phyloP scores from a whole-genome alignment of 2,113 vertebrate species.

The Zingel zingel region DNA sequence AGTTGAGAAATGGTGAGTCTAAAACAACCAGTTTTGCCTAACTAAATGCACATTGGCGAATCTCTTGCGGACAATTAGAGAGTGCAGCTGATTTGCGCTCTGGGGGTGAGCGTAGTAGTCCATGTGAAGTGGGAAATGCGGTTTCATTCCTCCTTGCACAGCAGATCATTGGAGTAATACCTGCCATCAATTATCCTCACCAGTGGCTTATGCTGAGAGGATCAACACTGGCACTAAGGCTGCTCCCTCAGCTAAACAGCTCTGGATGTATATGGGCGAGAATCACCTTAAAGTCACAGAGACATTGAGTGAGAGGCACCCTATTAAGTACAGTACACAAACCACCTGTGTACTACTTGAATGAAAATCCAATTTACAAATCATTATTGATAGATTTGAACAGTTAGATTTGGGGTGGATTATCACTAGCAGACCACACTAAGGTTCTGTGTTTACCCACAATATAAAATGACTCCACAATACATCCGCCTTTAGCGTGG shows the following conservation, averaged over 20 bases:
- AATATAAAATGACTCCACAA: slow-evolving; percentile 33
- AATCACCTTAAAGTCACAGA: slow-evolving; percentile 6
- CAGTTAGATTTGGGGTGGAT: neutral
- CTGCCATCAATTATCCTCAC: slow-evolving; percentile 72
- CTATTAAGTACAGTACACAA: slow-evolving; percentile 32
- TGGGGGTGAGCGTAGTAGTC: neutral
- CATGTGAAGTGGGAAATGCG: slow-evolving; percentile 17
- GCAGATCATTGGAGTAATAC: slow-evolving; percentile 53
- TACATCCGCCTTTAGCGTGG: neutral
- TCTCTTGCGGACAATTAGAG: neutral
- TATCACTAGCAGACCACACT: neutral
- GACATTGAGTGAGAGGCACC: neutral
- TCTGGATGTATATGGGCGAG: neutral
- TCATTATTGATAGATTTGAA: slow-evolving; percentile 10
- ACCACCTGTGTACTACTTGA: neutral
- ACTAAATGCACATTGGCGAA: neutral
- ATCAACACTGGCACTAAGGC: slow-evolving; percentile 33
- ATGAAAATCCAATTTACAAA: slow-evolving; percentile 22
- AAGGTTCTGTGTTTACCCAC: neutral
- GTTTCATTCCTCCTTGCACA: slow-evolving; percentile 38
- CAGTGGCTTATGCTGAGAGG: slow-evolving; percentile 55
- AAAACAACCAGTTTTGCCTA: neutral
- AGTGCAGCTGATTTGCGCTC: slow-evolving; percentile 9
- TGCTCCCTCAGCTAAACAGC: slow-evolving; percentile 40
- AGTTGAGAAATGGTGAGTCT: neutral